Evolutionary conservation across 2,797 vertebrate species (phyloP), one percentile per base, ranked within the genome.

Genomic region (Fistularia tabacaria): DNA sequence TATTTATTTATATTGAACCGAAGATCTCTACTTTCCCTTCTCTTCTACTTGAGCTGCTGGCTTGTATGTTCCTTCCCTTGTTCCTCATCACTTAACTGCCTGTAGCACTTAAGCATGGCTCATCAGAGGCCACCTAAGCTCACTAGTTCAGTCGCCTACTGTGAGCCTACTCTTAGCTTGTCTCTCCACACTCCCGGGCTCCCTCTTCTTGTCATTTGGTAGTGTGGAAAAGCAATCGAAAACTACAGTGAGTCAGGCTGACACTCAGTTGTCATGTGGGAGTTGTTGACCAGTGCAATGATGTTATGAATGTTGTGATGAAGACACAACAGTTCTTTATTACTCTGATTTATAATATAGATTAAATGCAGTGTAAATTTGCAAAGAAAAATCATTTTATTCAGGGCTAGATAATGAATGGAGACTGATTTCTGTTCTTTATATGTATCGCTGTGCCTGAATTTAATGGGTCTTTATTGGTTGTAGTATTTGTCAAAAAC

Each of bases 71-170:
- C 54, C 43, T 64, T 63, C 71, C 57, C 46, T 80, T 51, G 8
- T 69, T 60, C 64, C 62, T 54, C 66, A 49, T 59, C 69, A 67
- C 72, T 85, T 82, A 80, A 69, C 71, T 54, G 71, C 85, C 77
- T 65, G 69, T 49, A 83, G 82, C 77, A 81, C 84, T 86, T 79
- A 82, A 86, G 70, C 58, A 38, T 51, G 25, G 12, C 71, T 85
- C 85, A 83, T 76, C 64, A 72, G 79, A 69, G 84, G 77, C 73
- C 81, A 77, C 82, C 88, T 81, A 70, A 76, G 65, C 69, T 53
- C 46, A 44, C 73, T 38, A 68, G 60, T 76, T 74, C 66, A 57
- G 65, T 68, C 67, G 49, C 74, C 70, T 64, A 60, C 83, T 67
- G 66, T 54, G 74, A 79, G n/a, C 78, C 73, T 77, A 73, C 67